A percentile compares a stretch with the other conserved stretches of the same genome.
Evolutionary conservation across 2,113 vertebrate genomes (phyloP).

Genomic region (Semnopithecus entellus): DNA sequence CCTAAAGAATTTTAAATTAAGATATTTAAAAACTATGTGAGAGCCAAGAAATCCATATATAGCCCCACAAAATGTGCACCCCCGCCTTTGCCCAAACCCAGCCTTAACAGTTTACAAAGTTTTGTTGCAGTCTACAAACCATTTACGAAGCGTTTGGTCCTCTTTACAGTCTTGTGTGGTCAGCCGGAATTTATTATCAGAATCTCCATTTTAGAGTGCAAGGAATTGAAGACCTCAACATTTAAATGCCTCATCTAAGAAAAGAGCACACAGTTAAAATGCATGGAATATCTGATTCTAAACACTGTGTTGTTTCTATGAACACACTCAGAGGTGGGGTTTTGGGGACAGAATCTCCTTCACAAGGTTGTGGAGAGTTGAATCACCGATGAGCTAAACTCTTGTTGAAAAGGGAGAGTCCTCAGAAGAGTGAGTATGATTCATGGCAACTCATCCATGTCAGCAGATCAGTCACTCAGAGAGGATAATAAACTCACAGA

Average conservation of each 20-base stretch:
- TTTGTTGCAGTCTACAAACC: not conserved
- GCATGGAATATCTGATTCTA: not conserved
- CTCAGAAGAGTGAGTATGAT: not conserved
- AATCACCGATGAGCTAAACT: not conserved
- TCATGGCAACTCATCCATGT: not conserved
- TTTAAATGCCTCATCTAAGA: not conserved
- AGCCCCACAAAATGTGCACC: not conserved
- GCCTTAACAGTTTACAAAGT: not conserved
- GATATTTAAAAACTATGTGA: not conserved
- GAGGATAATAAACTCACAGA: not conserved
- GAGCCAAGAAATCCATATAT: not conserved
- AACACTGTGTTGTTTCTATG: not conserved
- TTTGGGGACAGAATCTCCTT: not conserved
- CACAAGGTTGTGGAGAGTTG: not conserved
- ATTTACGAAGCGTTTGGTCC: not conserved
- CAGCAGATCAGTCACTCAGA: not conserved
- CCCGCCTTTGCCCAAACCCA: not conserved
- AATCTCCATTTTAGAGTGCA: not conserved
- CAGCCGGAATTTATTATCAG: not conserved
- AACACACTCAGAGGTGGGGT: not conserved
- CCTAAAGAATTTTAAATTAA: not conserved
- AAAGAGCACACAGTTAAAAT: not conserved
- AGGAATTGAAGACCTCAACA: not conserved
- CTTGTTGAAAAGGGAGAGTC: not conserved
- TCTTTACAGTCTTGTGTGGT: not conserved